phyloP scores from a whole-genome alignment of 2,113 vertebrate genomes.

The Stegostoma tigrinum region DNA sequence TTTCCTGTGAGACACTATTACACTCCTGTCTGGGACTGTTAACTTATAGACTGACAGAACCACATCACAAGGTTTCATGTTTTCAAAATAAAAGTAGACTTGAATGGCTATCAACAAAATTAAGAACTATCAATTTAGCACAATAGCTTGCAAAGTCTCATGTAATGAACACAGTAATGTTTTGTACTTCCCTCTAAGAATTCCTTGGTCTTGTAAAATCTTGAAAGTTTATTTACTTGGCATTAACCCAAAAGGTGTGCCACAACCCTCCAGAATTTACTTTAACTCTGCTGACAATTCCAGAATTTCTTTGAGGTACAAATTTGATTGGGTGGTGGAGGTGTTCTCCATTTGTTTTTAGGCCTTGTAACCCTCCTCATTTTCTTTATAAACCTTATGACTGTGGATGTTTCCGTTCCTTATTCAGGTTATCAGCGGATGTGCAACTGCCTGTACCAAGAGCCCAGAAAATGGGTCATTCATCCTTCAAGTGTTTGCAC shows the following conservation, averaged over 20 bases:
- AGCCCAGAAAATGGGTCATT: background rate
- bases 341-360: background rate
- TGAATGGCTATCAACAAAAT: background rate
- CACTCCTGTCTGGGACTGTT: background rate
- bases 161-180: background rate
- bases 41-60: background rate
- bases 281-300: background rate
- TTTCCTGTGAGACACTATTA: background rate
- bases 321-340: background rate
- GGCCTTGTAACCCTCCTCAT: too few relatives aligned
- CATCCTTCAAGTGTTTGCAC: background rate
- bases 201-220: too few relatives aligned
- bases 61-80: background rate
- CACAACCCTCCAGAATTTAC: background rate
- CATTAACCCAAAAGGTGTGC: background rate
- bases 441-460: background rate
- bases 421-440: background rate
- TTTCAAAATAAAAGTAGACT: background rate
- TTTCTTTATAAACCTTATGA: background rate
- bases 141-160: background rate
- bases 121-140: background rate
- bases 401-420: background rate
- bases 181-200: background rate
- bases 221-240: background rate
- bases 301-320: background rate